These are phyloP conservation scores for Malurus elegans DNA, from an alignment of 2,113 vertebrate genomes.

Conservation along the genomic window DNA sequence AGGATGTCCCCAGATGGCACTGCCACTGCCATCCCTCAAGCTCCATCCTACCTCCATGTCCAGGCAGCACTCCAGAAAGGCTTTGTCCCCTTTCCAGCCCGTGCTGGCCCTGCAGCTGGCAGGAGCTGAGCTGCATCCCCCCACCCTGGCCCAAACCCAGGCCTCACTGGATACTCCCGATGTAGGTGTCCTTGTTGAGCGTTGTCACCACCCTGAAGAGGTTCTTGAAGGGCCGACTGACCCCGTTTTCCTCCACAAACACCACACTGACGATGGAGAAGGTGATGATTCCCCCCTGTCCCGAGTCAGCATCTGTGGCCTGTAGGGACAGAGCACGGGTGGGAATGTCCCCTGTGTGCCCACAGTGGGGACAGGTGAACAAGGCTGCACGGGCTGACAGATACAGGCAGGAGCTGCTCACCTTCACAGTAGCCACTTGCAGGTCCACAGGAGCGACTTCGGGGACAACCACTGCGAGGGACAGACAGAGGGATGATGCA, in stretches of 20 bases:
- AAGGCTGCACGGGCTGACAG: accelerated
- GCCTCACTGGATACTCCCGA: constrained; percentile 73
- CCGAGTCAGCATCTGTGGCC: constrained; percentile 85
- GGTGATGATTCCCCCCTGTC: constrained; percentile 49
- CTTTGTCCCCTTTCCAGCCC: background rate
- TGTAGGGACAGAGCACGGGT: background rate
- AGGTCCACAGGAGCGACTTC: constrained; percentile 65
- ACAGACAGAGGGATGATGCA: background rate
- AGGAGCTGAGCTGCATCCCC: background rate
- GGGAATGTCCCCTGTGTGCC: background rate
- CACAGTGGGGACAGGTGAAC: accelerated
- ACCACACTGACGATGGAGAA: constrained; percentile 75
- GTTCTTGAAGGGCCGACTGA: background rate
- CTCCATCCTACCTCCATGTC: background rate
- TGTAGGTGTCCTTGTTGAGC: background rate
- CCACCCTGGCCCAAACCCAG: background rate
- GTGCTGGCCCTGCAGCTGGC: background rate
- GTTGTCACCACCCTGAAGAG: constrained; percentile 72
- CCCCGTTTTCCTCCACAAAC: constrained; percentile 58
- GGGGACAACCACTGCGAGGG: constrained; percentile 74
- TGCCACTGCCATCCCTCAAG: background rate
- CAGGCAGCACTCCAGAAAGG: background rate
- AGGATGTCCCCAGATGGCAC: background rate
- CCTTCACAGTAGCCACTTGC: constrained; percentile 76
- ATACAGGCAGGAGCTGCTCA: constrained; percentile 11